phyloP scores from a whole-genome alignment of 2,797 vertebrate species.

The Monodelphis domestica region DNA sequence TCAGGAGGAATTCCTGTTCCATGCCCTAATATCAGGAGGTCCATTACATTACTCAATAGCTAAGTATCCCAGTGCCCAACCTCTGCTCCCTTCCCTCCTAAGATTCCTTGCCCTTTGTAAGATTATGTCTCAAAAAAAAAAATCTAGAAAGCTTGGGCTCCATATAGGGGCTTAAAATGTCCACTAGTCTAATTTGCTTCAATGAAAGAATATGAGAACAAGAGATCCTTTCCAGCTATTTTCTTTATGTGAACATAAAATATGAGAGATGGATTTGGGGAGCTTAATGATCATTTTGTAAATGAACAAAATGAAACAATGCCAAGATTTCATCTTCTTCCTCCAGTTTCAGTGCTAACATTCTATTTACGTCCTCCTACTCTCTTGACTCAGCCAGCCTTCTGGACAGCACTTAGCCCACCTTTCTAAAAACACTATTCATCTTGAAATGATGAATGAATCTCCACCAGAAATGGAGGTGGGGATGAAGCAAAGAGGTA shows the following conservation, averaged over 20 bases:
- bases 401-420: not conserved
- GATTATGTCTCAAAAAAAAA: not conserved
- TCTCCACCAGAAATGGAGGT: not conserved
- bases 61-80: not conserved
- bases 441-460: not conserved
- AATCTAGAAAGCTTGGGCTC: not conserved
- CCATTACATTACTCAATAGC: not conserved
- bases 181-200: not conserved
- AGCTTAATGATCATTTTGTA: not conserved
- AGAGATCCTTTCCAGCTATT: not conserved
- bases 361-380: not conserved
- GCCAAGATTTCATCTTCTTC: not conserved
- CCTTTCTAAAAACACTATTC: not conserved
- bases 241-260: not conserved
- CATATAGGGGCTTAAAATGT: not conserved
- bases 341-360: not conserved
- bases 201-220: not conserved
- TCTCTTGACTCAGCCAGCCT: not conserved
- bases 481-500: not conserved
- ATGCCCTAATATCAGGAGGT: not conserved
- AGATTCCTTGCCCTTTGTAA: constrained; percentile 12
- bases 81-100: not conserved
- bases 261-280: not conserved
- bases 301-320: not conserved
- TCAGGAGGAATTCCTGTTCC: constrained; percentile 7